A percentile compares a stretch with the other conserved stretches of the same genome.
Evolutionary conservation across 2,113 vertebrate genomes (phyloP).

Genomic region (Chiloscyllium plagiosum): DNA sequence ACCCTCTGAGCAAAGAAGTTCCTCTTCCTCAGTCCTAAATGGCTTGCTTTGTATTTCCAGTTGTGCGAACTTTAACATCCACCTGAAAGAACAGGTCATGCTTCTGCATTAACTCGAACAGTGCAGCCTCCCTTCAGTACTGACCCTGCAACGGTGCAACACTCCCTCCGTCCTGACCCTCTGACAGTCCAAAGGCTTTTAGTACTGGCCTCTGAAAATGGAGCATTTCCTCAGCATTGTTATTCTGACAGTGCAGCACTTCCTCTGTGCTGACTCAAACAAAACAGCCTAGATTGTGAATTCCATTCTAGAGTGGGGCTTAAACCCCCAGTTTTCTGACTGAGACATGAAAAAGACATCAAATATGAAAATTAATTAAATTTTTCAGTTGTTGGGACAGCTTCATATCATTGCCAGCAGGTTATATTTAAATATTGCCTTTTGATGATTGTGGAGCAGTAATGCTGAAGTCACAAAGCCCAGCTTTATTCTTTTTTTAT

Average conservation of each 20-base stretch:
- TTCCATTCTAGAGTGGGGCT: not conserved
- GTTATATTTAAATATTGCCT: not conserved
- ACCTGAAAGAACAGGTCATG: too few species aligned
- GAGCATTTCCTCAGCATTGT: too few species aligned
- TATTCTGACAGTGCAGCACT: too few species aligned
- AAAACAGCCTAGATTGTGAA: not conserved
- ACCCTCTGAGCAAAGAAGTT: not conserved
- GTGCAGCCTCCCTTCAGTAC: not conserved
- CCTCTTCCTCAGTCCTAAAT: not conserved
- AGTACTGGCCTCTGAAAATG: too few species aligned
- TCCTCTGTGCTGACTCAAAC: not conserved
- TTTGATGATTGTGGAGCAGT: not conserved
- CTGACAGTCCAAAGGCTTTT: too few species aligned
- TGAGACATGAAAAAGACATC: not conserved
- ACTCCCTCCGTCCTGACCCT: not conserved
- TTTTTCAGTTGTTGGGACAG: not conserved
- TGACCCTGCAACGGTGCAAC: not conserved
- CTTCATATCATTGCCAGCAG: not conserved
- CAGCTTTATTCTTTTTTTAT: not conserved
- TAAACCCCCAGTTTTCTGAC: not conserved
- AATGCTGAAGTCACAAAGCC: not conserved
- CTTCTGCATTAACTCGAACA: too few species aligned
- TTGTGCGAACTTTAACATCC: too few species aligned
- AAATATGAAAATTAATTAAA: not conserved
- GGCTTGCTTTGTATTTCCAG: too few species aligned